These are phyloP conservation scores for Coecobrya sp. DNA, from an alignment of 2,888 invertebrate genomes.

Conservation along the genomic window DNA sequence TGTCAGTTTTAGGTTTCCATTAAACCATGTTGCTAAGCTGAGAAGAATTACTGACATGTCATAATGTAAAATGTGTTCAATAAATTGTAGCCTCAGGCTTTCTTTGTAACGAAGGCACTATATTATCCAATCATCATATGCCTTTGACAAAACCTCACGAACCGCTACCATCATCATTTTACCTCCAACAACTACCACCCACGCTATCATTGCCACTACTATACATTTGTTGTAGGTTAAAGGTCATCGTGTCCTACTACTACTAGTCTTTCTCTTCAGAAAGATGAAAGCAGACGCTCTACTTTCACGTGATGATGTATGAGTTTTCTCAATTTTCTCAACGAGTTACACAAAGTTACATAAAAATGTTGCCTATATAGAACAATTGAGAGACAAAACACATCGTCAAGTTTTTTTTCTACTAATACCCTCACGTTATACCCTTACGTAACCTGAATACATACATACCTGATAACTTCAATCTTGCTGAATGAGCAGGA, in stretches of 20 bases:
- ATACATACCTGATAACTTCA: too few relatives aligned
- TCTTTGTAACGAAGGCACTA: not conserved
- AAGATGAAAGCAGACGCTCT: not conserved
- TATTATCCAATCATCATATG: too few relatives aligned
- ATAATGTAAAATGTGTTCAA: not conserved
- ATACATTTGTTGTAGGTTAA: too few relatives aligned
- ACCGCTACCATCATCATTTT: too few relatives aligned
- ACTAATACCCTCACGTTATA: too few relatives aligned
- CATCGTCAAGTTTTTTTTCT: not conserved
- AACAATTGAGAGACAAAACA: not conserved
- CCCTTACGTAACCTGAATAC: too few relatives aligned
- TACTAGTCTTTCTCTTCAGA: not conserved
- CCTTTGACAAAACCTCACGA: too few relatives aligned
- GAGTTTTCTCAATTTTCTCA: constrained; percentile 20
- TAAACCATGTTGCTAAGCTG: not conserved
- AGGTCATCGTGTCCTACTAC: too few relatives aligned
- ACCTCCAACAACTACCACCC: too few relatives aligned
- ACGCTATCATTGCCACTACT: too few relatives aligned
- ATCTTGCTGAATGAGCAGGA: too few relatives aligned
- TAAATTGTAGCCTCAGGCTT: not conserved
- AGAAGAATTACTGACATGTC: not conserved
- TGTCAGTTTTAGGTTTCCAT: not conserved
- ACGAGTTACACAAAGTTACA: not conserved
- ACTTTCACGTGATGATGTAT: not conserved
- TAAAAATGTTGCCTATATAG: too few relatives aligned